Evolutionary conservation across 2,888 invertebrate genomes (phyloP).

Genomic region (Heliconius ethilla): DNA sequence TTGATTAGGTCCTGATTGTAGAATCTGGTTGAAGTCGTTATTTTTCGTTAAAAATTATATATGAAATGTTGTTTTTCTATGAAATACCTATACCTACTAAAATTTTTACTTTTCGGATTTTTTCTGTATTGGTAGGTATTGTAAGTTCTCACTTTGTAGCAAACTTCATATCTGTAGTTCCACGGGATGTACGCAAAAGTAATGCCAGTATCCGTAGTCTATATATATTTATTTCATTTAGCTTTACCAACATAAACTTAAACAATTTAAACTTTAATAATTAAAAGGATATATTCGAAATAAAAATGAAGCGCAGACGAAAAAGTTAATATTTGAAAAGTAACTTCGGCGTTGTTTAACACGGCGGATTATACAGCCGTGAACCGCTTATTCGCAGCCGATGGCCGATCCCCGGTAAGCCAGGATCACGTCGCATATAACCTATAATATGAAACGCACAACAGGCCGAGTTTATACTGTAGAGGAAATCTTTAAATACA

Average conservation of each 20-base stretch:
- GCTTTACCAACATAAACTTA: background rate
- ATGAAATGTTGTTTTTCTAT: no score
- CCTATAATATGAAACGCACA: conserved; percentile 33
- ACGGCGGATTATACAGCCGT: conserved; percentile 69
- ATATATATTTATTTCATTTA: background rate
- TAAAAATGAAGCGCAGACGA: conserved; percentile 8
- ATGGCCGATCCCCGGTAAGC: conserved; percentile 70
- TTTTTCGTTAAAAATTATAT: no score
- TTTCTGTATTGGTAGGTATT: no score
- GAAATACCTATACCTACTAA: no score
- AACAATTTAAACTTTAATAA: background rate
- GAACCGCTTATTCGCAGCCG: conserved; percentile 66
- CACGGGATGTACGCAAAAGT: no score
- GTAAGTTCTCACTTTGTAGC: no score
- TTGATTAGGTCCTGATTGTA: no score
- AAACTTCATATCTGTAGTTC: no score
- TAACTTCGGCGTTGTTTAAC: conserved; percentile 69
- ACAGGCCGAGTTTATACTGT: conserved; percentile 11
- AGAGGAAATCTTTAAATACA: no score
- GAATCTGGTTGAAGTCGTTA: no score
- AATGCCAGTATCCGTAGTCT: no score
- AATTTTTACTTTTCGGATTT: no score
- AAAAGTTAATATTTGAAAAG: conserved; percentile 47
- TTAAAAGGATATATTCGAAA: background rate
- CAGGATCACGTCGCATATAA: conserved; percentile 60